Evolutionary conservation across 1,140 invertebrate species (phyloP).

Genomic region (Heliothis virescens): DNA sequence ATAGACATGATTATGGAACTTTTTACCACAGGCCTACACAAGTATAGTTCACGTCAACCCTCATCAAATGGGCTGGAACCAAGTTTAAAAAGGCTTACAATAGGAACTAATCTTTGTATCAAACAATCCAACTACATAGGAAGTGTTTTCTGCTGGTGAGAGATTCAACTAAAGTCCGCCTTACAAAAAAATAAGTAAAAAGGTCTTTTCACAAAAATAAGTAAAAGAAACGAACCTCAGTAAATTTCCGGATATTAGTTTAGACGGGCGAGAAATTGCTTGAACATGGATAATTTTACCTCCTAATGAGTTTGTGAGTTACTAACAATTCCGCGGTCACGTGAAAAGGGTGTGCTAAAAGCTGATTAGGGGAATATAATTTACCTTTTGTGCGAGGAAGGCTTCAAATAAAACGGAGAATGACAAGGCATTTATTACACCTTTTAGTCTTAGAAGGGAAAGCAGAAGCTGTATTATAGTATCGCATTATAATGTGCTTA

Average conservation of each 20-base stretch:
- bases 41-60: slow-evolving; percentile 9
- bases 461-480: neutral
- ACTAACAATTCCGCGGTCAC: slow-evolving; percentile 4
- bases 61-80: neutral
- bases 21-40: neutral
- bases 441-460: neutral
- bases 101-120: neutral
- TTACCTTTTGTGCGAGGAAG: slow-evolving; percentile 3
- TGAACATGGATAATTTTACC: neutral
- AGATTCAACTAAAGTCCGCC: no score
- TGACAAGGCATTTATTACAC: neutral
- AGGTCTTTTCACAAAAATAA: no score
- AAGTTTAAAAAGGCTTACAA: neutral
- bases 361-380: neutral
- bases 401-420: neutral
- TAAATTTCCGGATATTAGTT: neutral
- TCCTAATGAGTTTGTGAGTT: slow-evolving; percentile 23
- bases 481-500: neutral
- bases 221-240: no score
- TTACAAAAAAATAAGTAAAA: no score
- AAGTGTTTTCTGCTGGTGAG: no score
- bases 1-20: neutral
- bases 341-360: neutral
- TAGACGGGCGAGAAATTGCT: neutral
- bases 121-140: no score